Conservation (phyloP, 2,888 invertebrate species). For the Hyppa rectilinea region DNA sequence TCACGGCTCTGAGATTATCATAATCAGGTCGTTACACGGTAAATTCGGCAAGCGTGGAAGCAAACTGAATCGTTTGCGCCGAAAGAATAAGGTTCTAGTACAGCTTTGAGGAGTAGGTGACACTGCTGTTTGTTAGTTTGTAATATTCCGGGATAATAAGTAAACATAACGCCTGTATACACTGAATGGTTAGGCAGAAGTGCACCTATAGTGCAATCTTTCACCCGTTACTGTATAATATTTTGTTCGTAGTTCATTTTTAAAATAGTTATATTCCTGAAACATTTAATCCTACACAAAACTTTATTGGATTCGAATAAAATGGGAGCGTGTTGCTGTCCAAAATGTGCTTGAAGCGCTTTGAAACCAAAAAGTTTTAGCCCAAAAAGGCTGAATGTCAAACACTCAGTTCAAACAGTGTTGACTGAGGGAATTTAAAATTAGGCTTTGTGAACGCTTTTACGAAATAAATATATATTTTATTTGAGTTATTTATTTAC, state of each 20-base stretch:
- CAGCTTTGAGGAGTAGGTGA: constrained; percentile 16
- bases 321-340: constrained; percentile 27
- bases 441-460: constrained; percentile 22
- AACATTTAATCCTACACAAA: constrained; percentile 31
- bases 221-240: too few species aligned
- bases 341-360: constrained; percentile 34
- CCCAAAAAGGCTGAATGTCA: constrained; percentile 37
- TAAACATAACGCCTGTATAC: too few species aligned
- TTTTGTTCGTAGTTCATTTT: not conserved
- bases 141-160: too few species aligned
- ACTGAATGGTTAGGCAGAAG: too few species aligned
- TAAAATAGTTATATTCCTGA: not conserved
- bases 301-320: constrained; percentile 36
- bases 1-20: constrained; percentile 56
- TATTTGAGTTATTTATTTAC: not conserved
- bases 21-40: constrained; percentile 57
- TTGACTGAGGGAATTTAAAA: constrained; percentile 46
- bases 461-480: constrained; percentile 15
- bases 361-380: constrained; percentile 44
- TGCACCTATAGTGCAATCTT: too few species aligned
- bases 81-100: constrained; percentile 22
- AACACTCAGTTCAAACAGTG: constrained; percentile 30
- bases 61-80: constrained; percentile 46
- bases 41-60: constrained; percentile 51
- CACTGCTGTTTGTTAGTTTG: not conserved